These are phyloP conservation scores for Timandra comae DNA, from an alignment of 2,888 invertebrate genomes.

Conservation along the genomic window DNA sequence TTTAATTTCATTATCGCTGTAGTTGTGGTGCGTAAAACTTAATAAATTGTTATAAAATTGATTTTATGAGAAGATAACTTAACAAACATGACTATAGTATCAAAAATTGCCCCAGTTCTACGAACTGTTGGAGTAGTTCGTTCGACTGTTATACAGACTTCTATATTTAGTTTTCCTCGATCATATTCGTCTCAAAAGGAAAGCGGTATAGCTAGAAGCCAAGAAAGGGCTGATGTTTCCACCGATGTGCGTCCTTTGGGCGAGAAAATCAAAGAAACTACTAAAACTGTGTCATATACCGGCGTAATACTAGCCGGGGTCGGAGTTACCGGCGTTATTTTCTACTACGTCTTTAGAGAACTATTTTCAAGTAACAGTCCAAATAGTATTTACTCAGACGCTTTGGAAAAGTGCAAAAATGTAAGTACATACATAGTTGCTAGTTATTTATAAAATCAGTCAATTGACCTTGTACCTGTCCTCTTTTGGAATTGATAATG, in stretches of 20 bases:
- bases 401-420: slow-evolving; percentile 84
- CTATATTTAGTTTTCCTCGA: slow-evolving; percentile 35
- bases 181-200: slow-evolving; percentile 46
- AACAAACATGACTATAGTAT: slow-evolving; percentile 51
- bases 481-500: slow-evolving; percentile 12
- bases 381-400: slow-evolving; percentile 88
- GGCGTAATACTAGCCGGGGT: slow-evolving; percentile 88
- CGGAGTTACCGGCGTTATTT: slow-evolving; percentile 87
- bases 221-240: slow-evolving; percentile 59
- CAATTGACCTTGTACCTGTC: slow-evolving; percentile 9
- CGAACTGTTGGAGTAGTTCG: slow-evolving; percentile 36
- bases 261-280: slow-evolving; percentile 91
- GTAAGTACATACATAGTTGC: slow-evolving; percentile 40
- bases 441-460: background rate
- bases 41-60: no score
- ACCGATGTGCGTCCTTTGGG: slow-evolving; percentile 81
- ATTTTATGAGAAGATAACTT: no score
- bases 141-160: slow-evolving; percentile 33
- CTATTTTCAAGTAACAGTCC: slow-evolving; percentile 92
- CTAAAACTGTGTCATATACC: slow-evolving; percentile 91
- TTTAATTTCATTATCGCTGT: no score
- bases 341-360: slow-evolving; percentile 90
- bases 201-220: slow-evolving; percentile 49
- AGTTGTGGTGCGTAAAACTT: no score
- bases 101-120: slow-evolving; percentile 51